Base-by-base conservation (phyloP, 2,113 vertebrate species). In the Hemicordylus capensis region DNA sequence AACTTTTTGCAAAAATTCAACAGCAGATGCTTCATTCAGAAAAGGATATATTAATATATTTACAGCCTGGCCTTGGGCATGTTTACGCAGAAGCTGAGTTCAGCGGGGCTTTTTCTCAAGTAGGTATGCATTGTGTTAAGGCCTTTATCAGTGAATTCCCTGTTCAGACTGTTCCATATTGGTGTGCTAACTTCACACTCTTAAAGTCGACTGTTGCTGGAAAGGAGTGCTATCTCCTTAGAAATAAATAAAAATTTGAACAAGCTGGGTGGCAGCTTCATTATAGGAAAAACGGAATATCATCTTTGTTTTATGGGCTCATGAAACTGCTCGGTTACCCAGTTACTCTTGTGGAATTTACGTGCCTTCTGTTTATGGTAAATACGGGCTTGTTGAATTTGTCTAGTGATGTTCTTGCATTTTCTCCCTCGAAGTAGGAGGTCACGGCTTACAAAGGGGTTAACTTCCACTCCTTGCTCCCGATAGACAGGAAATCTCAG, bases 321-420 rank as follows among this genome's bases (percentile, higher is more conserved):
- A 63, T 61, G 34, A 66, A 48, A 66, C 20, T 51, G 19, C 78
- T 15, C 59, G 46, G 15, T 26, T n/a, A 11, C 11, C 48, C 73
- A 28, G 85, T 81, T 58, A 8, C 58, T 90, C 73, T 76, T 66
- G 85, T 89, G 83, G 51, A 59, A 63, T 63, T 24, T 8, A 0
- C 1, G 44, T 0, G 9, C 14, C 28, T 44, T 22, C 44, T 44
- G 26, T 5, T 12, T 61, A 81, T 83, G 83, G 88, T 76, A 80
- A 89, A 58, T 14, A 17, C 67, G 54, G 80, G 77, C 80, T 24
- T 74, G 74, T 44, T 86, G 37, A 72, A 37, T 83, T 78, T 72
- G 88, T 87, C 84, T 28, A 82, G 51, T 0, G 0, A 79, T 51
- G 19, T 92, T 88, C 90, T 91, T 90, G 90, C 86, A 93, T 93